A percentile compares a stretch with the other conserved stretches of the same genome.
phyloP scores from a whole-genome alignment of 2,888 invertebrate species.

The Gymnoscelis rufifasciata region DNA sequence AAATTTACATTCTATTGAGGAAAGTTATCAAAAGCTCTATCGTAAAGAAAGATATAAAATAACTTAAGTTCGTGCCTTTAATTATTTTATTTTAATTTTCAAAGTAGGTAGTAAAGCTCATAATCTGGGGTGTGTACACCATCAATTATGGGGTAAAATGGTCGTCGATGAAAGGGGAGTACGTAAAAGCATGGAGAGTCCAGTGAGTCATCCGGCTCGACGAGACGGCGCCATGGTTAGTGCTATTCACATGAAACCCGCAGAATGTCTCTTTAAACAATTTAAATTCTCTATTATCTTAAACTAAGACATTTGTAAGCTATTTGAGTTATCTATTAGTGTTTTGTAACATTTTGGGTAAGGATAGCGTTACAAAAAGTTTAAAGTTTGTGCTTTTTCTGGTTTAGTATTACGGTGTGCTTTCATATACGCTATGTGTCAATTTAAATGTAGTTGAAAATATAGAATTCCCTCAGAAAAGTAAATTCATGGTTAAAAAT shows the following conservation, averaged over 20 bases:
- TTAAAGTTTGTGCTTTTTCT: no score
- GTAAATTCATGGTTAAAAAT: no score
- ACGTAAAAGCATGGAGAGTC: slow-evolving; percentile 52
- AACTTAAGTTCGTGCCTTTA: neutral
- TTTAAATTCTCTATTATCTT: neutral
- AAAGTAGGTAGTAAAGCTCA: slow-evolving; percentile 15
- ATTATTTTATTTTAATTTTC: slow-evolving; percentile 14
- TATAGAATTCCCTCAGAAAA: no score
- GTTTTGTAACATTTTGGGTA: no score
- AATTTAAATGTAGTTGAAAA: no score
- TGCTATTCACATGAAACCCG: neutral
- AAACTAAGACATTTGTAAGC: neutral
- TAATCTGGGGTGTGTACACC: slow-evolving; percentile 26
- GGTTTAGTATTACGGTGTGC: no score
- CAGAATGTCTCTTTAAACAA: neutral
- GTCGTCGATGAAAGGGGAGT: slow-evolving; percentile 59
- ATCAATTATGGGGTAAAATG: slow-evolving; percentile 66
- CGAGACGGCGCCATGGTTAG: slow-evolving; percentile 64
- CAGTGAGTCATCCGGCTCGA: slow-evolving; percentile 64
- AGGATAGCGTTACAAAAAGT: no score
- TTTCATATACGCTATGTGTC: no score
- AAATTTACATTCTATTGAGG: no score
- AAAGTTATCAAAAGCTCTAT: no score
- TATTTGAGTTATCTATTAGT: no score
- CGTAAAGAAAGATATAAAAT: no score